A percentile compares a stretch with the other conserved stretches of the same genome.
These are phyloP conservation scores for Margarornis squamiger DNA, from an alignment of 2,797 vertebrate species.

Conservation along the genomic window DNA sequence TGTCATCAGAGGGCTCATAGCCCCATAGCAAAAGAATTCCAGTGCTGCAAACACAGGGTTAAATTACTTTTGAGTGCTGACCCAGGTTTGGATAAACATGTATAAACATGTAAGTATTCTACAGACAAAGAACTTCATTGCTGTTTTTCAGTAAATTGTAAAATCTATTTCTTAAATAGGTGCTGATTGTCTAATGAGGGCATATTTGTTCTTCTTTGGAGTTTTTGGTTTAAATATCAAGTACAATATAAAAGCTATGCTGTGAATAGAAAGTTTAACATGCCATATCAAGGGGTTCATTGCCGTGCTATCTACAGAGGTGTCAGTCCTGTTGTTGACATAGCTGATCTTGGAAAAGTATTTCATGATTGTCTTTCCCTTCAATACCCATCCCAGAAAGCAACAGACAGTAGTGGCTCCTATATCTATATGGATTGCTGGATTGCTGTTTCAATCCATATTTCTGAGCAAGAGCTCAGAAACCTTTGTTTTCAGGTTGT, in stretches of 20 bases:
- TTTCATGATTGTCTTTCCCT: background rate
- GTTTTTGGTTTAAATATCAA: conserved; percentile 82
- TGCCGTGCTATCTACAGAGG: conserved; percentile 85
- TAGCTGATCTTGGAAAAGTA: conserved; percentile 44
- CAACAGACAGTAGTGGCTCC: background rate
- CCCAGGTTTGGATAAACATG: background rate
- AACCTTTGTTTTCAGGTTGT: background rate
- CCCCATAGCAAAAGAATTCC: background rate
- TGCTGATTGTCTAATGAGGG: conserved; percentile 85
- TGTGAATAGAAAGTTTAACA: conserved; percentile 83
- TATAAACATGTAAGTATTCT: background rate
- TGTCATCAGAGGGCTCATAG: background rate
- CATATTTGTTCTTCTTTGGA: conserved; percentile 84
- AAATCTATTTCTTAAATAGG: conserved; percentile 54
- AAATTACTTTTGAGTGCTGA: background rate
- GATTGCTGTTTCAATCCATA: background rate
- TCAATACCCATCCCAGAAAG: background rate
- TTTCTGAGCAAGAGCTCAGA: background rate
- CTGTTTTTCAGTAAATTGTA: background rate
- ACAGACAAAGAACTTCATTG: background rate
- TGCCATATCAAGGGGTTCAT: conserved; percentile 81
- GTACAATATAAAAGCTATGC: conserved; percentile 84
- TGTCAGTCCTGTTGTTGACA: conserved; percentile 83
- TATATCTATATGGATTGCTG: background rate
- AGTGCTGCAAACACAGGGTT: background rate